Evolutionary conservation across 2,113 vertebrate species (phyloP).

Genomic region (Labeo rohita): DNA sequence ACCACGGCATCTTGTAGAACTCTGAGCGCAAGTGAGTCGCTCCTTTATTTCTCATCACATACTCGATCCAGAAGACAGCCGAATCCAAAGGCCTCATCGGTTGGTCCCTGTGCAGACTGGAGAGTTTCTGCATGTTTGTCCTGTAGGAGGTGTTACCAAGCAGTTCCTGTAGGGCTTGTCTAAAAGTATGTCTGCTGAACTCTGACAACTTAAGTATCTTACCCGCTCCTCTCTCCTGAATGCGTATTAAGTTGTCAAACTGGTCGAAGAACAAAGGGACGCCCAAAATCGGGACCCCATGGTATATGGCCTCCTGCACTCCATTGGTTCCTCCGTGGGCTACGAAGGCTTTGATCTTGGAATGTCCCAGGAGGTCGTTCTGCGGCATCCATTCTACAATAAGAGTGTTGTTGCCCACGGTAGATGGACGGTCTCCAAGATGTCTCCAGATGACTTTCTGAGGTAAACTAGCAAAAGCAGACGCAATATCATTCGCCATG

Average conservation of each 20-base stretch:
- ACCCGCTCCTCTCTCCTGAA: slow-evolving; percentile 66
- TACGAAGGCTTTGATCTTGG: slow-evolving; percentile 70
- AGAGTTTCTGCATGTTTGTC: slow-evolving; percentile 69
- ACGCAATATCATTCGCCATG: slow-evolving; percentile 63
- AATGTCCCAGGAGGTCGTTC: slow-evolving; percentile 73
- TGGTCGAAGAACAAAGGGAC: slow-evolving; percentile 76
- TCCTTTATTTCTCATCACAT: slow-evolving; percentile 73
- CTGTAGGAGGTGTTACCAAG: slow-evolving; percentile 62
- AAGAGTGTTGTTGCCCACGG: slow-evolving; percentile 74
- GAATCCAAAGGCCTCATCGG: slow-evolving; percentile 63
- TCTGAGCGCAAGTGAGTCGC: slow-evolving; percentile 67
- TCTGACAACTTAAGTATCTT: slow-evolving; percentile 64
- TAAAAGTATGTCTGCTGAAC: slow-evolving; percentile 58
- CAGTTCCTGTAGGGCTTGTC: slow-evolving; percentile 57
- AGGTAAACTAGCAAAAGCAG: slow-evolving; percentile 68
- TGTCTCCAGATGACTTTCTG: slow-evolving; percentile 77
- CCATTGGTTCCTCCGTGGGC: slow-evolving; percentile 76
- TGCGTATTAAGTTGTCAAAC: slow-evolving; percentile 71
- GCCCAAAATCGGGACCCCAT: slow-evolving; percentile 71
- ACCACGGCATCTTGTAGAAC: slow-evolving; percentile 72
- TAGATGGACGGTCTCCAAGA: slow-evolving; percentile 65
- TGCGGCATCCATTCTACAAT: slow-evolving; percentile 74
- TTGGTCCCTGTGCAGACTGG: slow-evolving; percentile 70
- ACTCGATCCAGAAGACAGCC: slow-evolving; percentile 73
- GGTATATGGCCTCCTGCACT: slow-evolving; percentile 73